These are phyloP conservation scores for Heliconius charithonia DNA, from an alignment of 2,888 invertebrate genomes.

Conservation along the genomic window DNA sequence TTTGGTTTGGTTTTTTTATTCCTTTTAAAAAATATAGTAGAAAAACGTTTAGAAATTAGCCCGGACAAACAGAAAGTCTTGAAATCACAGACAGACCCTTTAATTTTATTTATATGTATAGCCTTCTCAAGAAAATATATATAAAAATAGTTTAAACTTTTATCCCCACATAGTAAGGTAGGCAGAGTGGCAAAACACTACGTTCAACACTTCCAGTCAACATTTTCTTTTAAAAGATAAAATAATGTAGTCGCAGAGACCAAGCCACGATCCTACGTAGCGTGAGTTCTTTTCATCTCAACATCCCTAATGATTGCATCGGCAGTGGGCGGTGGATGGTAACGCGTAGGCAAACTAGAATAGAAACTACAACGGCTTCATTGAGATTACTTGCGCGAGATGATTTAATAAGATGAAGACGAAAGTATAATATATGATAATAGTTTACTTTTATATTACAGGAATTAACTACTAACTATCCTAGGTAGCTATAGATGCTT, in stretches of 20 bases:
- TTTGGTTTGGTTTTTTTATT: no score
- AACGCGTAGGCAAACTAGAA: conserved; percentile 69
- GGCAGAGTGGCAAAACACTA: background rate
- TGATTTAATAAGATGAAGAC: conserved; percentile 16
- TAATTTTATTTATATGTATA: no score
- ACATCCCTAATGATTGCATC: conserved; percentile 44
- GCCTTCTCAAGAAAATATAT: no score
- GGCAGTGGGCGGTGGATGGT: conserved; percentile 51
- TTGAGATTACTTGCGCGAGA: conserved; percentile 44
- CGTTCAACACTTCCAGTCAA: no score
- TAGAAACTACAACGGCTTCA: conserved; percentile 51
- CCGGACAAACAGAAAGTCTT: no score
- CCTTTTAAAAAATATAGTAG: no score
- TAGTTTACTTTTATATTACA: conserved; percentile 21
- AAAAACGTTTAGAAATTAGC: no score
- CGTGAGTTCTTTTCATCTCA: background rate
- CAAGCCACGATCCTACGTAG: background rate
- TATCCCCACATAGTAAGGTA: background rate
- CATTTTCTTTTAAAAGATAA: no score
- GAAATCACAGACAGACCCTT: no score
- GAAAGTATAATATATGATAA: background rate
- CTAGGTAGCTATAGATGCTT: background rate
- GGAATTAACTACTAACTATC: background rate
- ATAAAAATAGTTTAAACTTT: no score
- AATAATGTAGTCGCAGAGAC: no score